Evolutionary conservation across 1,140 invertebrate genomes (phyloP).

Genomic region (Planococcus citri): DNA sequence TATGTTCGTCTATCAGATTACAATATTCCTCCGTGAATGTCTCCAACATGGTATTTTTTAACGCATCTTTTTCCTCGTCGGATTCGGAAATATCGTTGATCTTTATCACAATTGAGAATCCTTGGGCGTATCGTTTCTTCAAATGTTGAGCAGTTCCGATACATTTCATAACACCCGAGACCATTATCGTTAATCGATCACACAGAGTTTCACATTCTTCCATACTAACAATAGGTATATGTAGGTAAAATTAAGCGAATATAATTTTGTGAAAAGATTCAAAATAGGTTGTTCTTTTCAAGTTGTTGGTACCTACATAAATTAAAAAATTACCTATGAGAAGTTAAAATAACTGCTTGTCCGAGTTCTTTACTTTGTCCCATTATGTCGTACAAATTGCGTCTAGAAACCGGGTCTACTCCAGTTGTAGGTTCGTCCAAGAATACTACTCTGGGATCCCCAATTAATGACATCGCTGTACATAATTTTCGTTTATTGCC

Average conservation of each 20-base stretch:
- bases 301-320: no score
- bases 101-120: slow-evolving; percentile 38
- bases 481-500: slow-evolving; percentile 92
- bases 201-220: slow-evolving; percentile 67
- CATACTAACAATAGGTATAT: slow-evolving; percentile 29
- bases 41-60: slow-evolving; percentile 23
- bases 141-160: slow-evolving; percentile 37
- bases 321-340: slow-evolving; percentile 28
- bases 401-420: slow-evolving; percentile 61
- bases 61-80: not conserved
- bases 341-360: slow-evolving; percentile 24
- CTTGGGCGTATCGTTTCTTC: slow-evolving; percentile 36
- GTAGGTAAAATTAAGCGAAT: not conserved
- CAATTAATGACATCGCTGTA: slow-evolving; percentile 81
- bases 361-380: slow-evolving; percentile 40
- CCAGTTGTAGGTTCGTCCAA: slow-evolving; percentile 73
- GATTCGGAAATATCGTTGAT: not conserved
- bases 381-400: slow-evolving; percentile 64
- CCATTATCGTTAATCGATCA: slow-evolving; percentile 74
- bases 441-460: slow-evolving; percentile 77
- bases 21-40: slow-evolving; percentile 16
- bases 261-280: not conserved
- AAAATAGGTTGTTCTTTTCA: no score
- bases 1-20: slow-evolving; percentile 28
- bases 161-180: slow-evolving; percentile 50